Base-by-base conservation (phyloP, 2,888 invertebrate species). In the Camptogramma bilineatum region DNA sequence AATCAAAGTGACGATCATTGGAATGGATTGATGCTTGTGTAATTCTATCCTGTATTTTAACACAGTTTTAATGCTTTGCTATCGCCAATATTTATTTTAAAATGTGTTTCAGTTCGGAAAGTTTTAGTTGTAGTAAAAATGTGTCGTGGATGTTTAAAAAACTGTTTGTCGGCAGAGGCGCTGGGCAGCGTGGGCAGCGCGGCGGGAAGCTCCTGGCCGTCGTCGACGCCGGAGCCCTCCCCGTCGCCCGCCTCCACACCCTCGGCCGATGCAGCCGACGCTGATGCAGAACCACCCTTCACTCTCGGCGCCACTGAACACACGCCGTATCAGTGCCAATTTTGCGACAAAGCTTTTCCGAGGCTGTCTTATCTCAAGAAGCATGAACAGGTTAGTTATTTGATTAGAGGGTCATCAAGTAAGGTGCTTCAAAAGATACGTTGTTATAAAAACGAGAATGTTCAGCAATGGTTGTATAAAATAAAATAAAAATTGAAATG, bases 341-440 rank as follows among this genome's bases (percentile, higher is more conserved):
- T 97, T 93, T 98, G 98, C 93, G 97, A 98, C 83, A 97, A 97
- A 87, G 97, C 97, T 73, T 98, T 98, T 91, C 96, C 97, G 17
- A 94, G 97, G 75, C 95, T 97, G 73, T 96, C 96, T 71, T 97
- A 97, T 86, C 95, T 98, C 77, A 97, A 97, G 92, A 96, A 97
- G 90, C 98, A 98, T 94, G 97, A 98, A 90, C 98, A 98, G 96
- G 98, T 98, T 88, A 84, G 91, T 54, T n/a, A n/a, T n/a, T n/a
- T n/a, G n/a, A n/a, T n/a, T n/a, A n/a, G n/a, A n/a, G n/a, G n/a
- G n/a, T 39, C 34, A 13, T 10, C 3, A 39, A 28, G 28, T n/a
- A n/a, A 13, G 34, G 34, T 34, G 10, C 1, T 7, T 10, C 8
- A 13, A 3, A 39, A 39, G 13, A 39, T 39, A 13, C 13, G 34